A percentile compares a stretch with the other conserved stretches of the same genome.
These are phyloP conservation scores for Anthoscopus minutus DNA, from an alignment of 2,113 vertebrate species.

Conservation along the genomic window DNA sequence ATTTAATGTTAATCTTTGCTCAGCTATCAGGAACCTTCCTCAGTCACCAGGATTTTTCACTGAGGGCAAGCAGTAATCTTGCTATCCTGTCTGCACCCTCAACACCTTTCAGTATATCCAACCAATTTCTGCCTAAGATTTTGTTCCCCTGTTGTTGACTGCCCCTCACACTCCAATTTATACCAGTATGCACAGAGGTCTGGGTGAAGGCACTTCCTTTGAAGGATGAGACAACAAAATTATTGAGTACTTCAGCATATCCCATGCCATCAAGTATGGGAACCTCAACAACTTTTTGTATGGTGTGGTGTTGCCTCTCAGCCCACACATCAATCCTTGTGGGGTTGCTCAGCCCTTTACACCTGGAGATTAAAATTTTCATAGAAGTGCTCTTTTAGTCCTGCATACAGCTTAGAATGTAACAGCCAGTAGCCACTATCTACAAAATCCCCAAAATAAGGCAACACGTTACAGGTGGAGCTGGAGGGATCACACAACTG, in stretches of 20 bases:
- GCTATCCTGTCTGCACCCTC: not conserved
- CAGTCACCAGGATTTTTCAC: not conserved
- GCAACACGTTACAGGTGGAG: not conserved
- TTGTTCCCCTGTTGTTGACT: not conserved
- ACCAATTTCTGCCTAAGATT: not conserved
- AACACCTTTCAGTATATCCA: not conserved
- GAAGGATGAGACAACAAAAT: not conserved
- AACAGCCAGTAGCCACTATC: not conserved
- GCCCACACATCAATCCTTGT: accelerated
- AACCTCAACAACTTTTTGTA: not conserved
- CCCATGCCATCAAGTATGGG: not conserved
- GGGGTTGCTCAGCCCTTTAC: not conserved
- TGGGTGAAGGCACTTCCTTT: not conserved
- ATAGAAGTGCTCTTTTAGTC: not conserved
- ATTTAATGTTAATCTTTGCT: not conserved
- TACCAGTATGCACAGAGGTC: not conserved
- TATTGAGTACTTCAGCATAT: not conserved
- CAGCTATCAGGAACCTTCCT: not conserved
- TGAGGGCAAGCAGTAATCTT: not conserved
- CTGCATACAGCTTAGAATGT: not conserved
- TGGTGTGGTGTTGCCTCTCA: not conserved
- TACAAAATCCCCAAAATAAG: not conserved
- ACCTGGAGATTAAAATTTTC: not conserved
- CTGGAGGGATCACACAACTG: not conserved
- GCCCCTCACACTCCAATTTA: not conserved